Conservation (phyloP, 2,888 invertebrate species). For the Sepioteuthis lessoniana region DNA sequence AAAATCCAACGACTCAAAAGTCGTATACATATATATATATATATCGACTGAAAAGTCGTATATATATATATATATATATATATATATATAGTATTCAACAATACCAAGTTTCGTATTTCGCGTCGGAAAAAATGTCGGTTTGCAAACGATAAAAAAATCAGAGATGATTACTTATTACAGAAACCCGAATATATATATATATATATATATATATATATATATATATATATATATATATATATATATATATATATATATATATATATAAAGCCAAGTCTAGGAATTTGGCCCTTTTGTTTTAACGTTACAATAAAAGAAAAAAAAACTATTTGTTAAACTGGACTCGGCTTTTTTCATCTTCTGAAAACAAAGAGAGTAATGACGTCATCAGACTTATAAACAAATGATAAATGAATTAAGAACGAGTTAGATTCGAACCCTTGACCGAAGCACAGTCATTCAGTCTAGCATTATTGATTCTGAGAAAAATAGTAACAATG, state of each 20-base stretch:
- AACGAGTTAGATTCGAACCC: not conserved
- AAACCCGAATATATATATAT: not conserved
- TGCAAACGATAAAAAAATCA: not conserved
- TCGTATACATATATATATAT: no score
- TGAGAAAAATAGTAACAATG: not conserved
- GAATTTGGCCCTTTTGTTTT: not conserved
- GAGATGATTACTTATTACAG: not conserved
- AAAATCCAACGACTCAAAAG: no score
- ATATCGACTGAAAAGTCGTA: no score
- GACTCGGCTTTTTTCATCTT: not conserved
- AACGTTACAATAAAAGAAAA: not conserved
- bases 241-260: no score
- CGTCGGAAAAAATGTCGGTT: not conserved
- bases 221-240: no score
- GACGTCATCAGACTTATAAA: not conserved
- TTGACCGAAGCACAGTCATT: conserved; percentile 14
- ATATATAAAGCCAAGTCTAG: not conserved
- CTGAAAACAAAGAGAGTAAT: not conserved
- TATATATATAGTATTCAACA: no score
- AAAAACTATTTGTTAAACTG: no score
- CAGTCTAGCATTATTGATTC: conserved; percentile 33
- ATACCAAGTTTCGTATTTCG: no score
- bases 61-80: no score
- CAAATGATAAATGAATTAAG: not conserved
- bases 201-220: no score